Evolutionary conservation across 2,113 vertebrate species (phyloP).

Genomic region (Felis catus): F.catus_Fca126_mat1.0 CM031412.1:147290501-147291000

Average conservation of each 20-base stretch:
- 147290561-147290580: neutral
- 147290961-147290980: neutral
- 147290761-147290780: neutral
- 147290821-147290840: neutral
- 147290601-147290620: neutral
- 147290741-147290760: conserved; percentile 19
- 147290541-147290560: neutral
- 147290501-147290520: neutral
- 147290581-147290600: neutral
- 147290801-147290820: neutral
- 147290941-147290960: neutral
- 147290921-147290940: neutral
- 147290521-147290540: neutral
- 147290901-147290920: neutral
- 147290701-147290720: neutral
- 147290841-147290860: neutral
- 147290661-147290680: neutral
- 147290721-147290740: neutral
- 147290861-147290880: neutral
- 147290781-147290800: neutral
- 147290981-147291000: neutral
- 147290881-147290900: neutral
- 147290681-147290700: neutral
- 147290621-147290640: conserved; percentile 13
- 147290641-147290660: neutral